Evolutionary conservation across 2,888 invertebrate genomes (phyloP), one percentile per base, ranked within the genome.

Genomic region (Operophtera brumata): DNA sequence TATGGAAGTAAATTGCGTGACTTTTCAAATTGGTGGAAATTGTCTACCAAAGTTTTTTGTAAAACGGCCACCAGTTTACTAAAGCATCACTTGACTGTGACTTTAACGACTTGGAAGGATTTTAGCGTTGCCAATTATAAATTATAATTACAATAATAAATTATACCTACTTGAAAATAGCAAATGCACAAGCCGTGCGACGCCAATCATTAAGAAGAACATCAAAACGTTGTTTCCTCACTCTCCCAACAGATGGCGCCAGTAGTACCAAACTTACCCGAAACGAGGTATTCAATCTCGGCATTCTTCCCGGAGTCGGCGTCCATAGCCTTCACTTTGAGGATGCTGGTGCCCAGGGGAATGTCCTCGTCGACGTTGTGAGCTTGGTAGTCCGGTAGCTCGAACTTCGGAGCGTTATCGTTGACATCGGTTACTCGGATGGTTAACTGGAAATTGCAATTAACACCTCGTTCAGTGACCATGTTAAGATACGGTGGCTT

Each of bases 341-440:
- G 91, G 62, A 99, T 98, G 62, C 96, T 96, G 28, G 97, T 96
- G 56, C 98, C 98, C 34, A 97, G 91, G 0, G 96, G 94, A 63
- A 97, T 95, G 77, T 99, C 98, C 88, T 99, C 98, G 73, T 97
- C 97, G 1, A 98, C 96, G 78, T 98, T 98, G 84, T 97, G 97
- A 0, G 97, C 97, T 83, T 98, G 98, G 84, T 99, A 99, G 82
- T 99, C 97, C 0, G 98, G 98, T 62, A 99, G 87, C 85, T 98
- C 98, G 76, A 97, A 98, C 83, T 97, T 96, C 0, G 99, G 99
- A 7, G 97, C 96, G 84, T 99, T 99, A 88, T 99, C 99, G 80
- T 99, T 99, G 39, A 98, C 96, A 82, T 99, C 99, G 6, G 96
- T 96, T 40, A 99, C 97, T 62, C 96, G 94, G 62, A 98, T 97